Conservation (phyloP, 2,797 vertebrate genomes). For the Dendrocincla fuliginosa region DNA sequence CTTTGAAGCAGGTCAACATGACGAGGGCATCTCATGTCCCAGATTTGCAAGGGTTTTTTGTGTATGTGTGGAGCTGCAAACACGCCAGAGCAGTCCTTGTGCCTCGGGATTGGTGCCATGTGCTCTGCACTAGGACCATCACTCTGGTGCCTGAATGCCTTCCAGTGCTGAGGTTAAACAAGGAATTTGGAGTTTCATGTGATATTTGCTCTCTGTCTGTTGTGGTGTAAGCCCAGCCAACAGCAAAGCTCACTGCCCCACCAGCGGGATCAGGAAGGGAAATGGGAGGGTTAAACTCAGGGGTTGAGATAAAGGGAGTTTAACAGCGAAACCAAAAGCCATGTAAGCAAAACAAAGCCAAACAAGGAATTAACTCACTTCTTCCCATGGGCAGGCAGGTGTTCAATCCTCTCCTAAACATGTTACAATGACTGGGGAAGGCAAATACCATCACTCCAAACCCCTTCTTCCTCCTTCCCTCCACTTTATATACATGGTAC, state of each 20-base stretch:
- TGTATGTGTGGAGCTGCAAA: background rate
- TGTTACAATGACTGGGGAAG: background rate
- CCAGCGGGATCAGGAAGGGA: rapidly evolving
- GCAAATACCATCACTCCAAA: background rate
- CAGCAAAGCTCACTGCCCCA: background rate
- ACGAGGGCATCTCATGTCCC: background rate
- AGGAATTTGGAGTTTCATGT: background rate
- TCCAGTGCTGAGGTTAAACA: background rate
- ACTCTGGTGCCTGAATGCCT: background rate
- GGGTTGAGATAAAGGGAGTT: background rate
- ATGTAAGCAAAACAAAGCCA: background rate
- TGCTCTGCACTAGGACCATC: background rate
- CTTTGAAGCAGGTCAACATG: background rate
- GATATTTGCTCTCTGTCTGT: background rate
- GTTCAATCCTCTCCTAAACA: background rate
- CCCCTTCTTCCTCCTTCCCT: background rate
- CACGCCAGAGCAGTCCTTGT: background rate
- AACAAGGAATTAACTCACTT: background rate
- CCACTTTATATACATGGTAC: background rate
- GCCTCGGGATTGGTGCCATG: background rate
- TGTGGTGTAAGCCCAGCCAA: background rate
- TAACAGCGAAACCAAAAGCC: background rate
- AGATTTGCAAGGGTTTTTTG: background rate
- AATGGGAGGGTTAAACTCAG: background rate
- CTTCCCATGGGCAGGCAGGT: background rate